A percentile compares a stretch with the other conserved stretches of the same genome.
Conservation (phyloP, 1,140 invertebrate genomes). For the Drosophila melanica region DNA sequence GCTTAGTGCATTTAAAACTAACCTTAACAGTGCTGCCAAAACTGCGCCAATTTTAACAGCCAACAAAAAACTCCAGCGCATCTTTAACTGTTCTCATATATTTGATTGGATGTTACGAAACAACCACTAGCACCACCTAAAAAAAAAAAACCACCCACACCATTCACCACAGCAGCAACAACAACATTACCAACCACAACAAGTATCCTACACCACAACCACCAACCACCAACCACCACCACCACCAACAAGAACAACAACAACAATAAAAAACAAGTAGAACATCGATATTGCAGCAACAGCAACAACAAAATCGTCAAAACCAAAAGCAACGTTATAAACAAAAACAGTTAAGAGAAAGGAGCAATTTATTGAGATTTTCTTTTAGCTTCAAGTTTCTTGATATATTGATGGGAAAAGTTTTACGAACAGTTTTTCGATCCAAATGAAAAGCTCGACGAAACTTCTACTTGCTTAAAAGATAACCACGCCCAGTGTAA, state of each 20-base stretch:
- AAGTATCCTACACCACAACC: slow-evolving; percentile 65
- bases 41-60: slow-evolving; percentile 23
- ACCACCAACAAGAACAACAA: slow-evolving; percentile 35
- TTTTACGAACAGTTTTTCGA: not conserved
- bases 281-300: slow-evolving; percentile 44
- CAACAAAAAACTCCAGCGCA: slow-evolving; percentile 41
- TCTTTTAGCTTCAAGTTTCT: slow-evolving; percentile 28
- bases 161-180: slow-evolving; percentile 71
- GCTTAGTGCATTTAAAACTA: slow-evolving; percentile 38
- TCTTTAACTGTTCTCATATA: slow-evolving; percentile 58
- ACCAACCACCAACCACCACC: slow-evolving; percentile 46
- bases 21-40: slow-evolving; percentile 27
- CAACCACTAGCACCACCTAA: slow-evolving; percentile 43
- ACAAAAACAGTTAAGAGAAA: slow-evolving; percentile 36
- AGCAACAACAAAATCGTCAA: slow-evolving; percentile 39
- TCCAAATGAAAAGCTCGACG: not conserved
- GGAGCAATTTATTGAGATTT: slow-evolving; percentile 60
- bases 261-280: slow-evolving; percentile 45
- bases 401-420: not conserved
- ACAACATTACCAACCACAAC: slow-evolving; percentile 20
- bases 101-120: slow-evolving; percentile 57
- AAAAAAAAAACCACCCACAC: slow-evolving; percentile 22
- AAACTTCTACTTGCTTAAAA: slow-evolving; percentile 14
- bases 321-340: slow-evolving; percentile 44
- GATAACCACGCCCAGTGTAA: slow-evolving; percentile 63